A percentile compares a stretch with the other conserved stretches of the same genome.
These are phyloP conservation scores for Akabosia matsudoensis DNA, from an alignment of 1,140 invertebrate genomes.

Conservation along the genomic window DNA sequence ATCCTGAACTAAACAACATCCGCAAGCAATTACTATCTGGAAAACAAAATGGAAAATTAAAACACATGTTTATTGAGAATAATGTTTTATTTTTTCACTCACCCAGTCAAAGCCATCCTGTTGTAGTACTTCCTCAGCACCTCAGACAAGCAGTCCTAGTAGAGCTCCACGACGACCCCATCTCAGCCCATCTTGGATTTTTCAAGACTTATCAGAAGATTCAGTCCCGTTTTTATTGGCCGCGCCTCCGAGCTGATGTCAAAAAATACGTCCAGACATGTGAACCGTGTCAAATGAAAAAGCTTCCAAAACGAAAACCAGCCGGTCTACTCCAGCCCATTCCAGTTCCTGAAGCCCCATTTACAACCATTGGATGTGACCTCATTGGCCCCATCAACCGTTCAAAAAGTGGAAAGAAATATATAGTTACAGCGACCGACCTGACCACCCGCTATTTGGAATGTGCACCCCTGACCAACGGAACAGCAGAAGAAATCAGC, in stretches of 20 bases:
- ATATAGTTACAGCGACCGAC: conserved; percentile 47
- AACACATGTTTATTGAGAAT: not conserved
- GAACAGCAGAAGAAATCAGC: conserved; percentile 46
- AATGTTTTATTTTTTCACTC: not conserved
- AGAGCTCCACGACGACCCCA: conserved; percentile 39
- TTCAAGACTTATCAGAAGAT: conserved; percentile 41
- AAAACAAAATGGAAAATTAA: not conserved
- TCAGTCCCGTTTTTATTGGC: conserved; percentile 44
- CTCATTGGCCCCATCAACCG: conserved; percentile 38
- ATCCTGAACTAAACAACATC: too few relatives aligned
- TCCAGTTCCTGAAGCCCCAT: conserved; percentile 31
- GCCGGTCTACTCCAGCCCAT: conserved; percentile 35
- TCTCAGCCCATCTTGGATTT: conserved; percentile 41
- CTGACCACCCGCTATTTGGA: conserved; percentile 50
- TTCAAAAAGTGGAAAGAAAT: conserved; percentile 31
- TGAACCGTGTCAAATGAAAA: conserved; percentile 41
- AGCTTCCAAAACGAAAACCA: not conserved
- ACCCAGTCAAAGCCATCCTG: not conserved
- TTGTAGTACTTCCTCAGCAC: not conserved
- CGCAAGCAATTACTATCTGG: not conserved
- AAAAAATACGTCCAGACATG: conserved; percentile 38
- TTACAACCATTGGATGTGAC: conserved; percentile 49
- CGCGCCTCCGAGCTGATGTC: conserved; percentile 28
- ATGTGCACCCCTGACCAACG: conserved; percentile 43
- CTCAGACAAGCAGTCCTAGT: not conserved